A percentile compares a stretch with the other conserved stretches of the same genome.
These are phyloP conservation scores for Amphipoea lucens DNA, from an alignment of 2,888 invertebrate genomes.

Conservation along the genomic window DNA sequence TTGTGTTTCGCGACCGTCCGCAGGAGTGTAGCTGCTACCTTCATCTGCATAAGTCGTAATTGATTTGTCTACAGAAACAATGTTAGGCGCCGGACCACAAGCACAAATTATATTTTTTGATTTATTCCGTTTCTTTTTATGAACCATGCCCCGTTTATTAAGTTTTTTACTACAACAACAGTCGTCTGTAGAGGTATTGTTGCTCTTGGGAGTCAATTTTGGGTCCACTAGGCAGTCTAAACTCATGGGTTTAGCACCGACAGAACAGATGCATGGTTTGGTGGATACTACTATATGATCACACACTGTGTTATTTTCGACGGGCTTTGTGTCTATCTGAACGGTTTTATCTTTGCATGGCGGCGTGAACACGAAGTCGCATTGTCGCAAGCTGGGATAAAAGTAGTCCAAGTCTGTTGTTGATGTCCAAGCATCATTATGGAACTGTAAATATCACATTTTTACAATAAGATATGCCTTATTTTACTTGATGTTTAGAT, in stretches of 20 bases:
- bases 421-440: slow-evolving; percentile 83
- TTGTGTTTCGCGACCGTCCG: slow-evolving; percentile 66
- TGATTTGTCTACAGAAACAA: slow-evolving; percentile 67
- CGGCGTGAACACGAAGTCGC: slow-evolving; percentile 55
- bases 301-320: slow-evolving; percentile 51
- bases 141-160: slow-evolving; percentile 25
- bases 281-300: slow-evolving; percentile 63
- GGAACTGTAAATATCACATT: slow-evolving; percentile 78
- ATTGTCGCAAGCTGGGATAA: slow-evolving; percentile 72
- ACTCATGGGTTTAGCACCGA: slow-evolving; percentile 40
- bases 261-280: slow-evolving; percentile 69
- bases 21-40: slow-evolving; percentile 60
- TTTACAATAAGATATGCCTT: slow-evolving; percentile 23
- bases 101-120: slow-evolving; percentile 52
- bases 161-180: slow-evolving; percentile 26
- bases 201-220: slow-evolving; percentile 13
- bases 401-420: slow-evolving; percentile 86
- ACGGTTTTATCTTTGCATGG: slow-evolving; percentile 64
- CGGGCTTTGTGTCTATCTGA: slow-evolving; percentile 71
- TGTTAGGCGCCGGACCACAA: slow-evolving; percentile 52
- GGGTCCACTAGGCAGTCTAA: slow-evolving; percentile 55
- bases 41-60: slow-evolving; percentile 73
- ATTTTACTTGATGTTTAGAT: background rate
- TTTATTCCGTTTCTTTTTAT: slow-evolving; percentile 25
- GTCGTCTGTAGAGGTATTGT: slow-evolving; percentile 13